Base-by-base conservation (phyloP, 2,888 invertebrate species). In the Microchrysa polita region DNA sequence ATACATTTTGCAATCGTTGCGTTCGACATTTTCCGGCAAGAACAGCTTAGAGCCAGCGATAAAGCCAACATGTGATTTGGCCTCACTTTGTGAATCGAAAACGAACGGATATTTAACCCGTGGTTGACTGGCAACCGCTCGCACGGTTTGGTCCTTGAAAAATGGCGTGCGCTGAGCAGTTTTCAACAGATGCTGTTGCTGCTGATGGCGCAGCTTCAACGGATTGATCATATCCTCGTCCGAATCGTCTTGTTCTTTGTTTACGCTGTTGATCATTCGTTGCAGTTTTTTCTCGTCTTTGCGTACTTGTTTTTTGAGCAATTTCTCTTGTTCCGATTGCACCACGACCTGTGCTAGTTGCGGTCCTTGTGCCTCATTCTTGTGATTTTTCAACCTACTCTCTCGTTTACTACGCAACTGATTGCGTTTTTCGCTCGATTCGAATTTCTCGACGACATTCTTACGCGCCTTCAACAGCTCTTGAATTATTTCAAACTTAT, bases 201-300 rank as follows among this genome's bases (percentile, higher is more conserved):
- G 82, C 40, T 80, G 83, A 77, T 80, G 78, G 48, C 82, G 81
- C 74, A 82, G 77, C 55, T 84, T 83, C 5, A 83, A 79, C n/a
- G 84, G 82, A 73, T 84, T 83, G 0, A 82, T 85, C 9, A 87
- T 87, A 9, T 86, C 87, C 5, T 87, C 86, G 0, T 78, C 77
- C 0, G 77, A 77, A 1, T 78, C 75, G 44, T 81, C 82, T 4
- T 77, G 74, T 65, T 82, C 81, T 42, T 80, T 80, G 20, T 76
- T 76, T 2, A 77, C 78, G 20, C 71, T 80, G 9, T 82, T 81
- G 63, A 82, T 80, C 4, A 84, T 77, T 1, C 82, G 80, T 2
- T 82, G 89, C 0, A 90, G 81, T 81, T 92, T 93, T 83, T 95
- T 95, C 82, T 94, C 95, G 82, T 95, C 93, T 82, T 94, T 94